Evolutionary conservation across 2,888 invertebrate genomes (phyloP).

Genomic region (Eupelmus urozonus): DNA sequence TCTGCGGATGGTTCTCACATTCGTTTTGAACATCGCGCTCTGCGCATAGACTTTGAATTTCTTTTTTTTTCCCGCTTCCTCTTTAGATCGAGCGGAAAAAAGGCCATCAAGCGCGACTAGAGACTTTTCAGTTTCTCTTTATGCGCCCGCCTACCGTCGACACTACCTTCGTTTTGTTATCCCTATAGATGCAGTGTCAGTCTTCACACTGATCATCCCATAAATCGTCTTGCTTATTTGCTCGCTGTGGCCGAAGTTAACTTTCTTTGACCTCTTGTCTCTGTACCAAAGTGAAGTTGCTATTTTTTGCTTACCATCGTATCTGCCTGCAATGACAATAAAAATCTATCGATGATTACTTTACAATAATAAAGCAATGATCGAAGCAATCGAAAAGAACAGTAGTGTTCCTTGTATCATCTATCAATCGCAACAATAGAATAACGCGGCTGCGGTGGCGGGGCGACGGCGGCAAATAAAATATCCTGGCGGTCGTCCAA

Average conservation of each 20-base stretch:
- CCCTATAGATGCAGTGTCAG: slow-evolving; percentile 22
- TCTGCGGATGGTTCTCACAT: slow-evolving; percentile 29
- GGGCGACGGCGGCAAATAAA: slow-evolving; percentile 22
- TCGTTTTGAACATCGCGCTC: neutral
- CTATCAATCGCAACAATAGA: slow-evolving; percentile 31
- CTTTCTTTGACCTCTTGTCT: too few relatives aligned
- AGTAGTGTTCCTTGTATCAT: neutral
- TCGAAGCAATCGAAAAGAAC: neutral
- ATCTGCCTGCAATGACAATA: too few relatives aligned
- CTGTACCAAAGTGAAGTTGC: too few relatives aligned
- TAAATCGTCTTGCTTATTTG: slow-evolving; percentile 68
- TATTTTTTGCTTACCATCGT: neutral
- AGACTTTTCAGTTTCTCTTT: too few relatives aligned
- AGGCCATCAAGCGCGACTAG: slow-evolving; percentile 8
- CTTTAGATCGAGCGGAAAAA: neutral
- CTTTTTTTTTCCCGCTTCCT: neutral
- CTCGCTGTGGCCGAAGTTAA: neutral
- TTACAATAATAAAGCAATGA: too few relatives aligned
- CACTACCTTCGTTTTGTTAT: neutral
- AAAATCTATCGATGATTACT: too few relatives aligned
- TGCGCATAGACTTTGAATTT: neutral
- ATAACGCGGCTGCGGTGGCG: too few relatives aligned
- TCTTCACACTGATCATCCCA: slow-evolving; percentile 69
- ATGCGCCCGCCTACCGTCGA: slow-evolving; percentile 11
- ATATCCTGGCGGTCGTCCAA: slow-evolving; percentile 42